Base-by-base conservation (phyloP, 2,113 vertebrate genomes). In the Corythornis madagascariensis region DNA sequence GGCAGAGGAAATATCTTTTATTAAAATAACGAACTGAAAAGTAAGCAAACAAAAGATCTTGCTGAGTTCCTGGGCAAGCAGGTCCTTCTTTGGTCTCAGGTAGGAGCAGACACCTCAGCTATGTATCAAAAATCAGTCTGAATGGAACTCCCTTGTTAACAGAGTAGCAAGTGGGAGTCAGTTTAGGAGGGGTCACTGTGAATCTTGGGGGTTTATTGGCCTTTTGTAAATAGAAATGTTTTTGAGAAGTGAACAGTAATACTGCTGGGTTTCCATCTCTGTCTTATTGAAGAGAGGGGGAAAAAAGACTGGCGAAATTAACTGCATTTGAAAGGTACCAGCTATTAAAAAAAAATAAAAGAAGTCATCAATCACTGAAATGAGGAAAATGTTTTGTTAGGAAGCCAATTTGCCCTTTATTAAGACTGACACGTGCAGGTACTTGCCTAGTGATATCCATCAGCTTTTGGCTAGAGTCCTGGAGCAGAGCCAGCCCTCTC, bases 401-500 rank as follows among this genome's bases (percentile, higher is more conserved):
- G 73, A 89, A 93, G 71, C 16, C 33, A 66, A 35, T 95, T 90
- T 94, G 33, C 33, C 21, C 80, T 87, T 92, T 83, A 83, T n/a
- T 87, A 85, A 89, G 83, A 66, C 31, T 61, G 89, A 92, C 9
- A 2, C 55, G 48, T 29, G 35, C 71, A 80, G 56, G 45, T 69
- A 60, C 70, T 76, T 63, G 14, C 74, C 40, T 66, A 35, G 61
- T 48, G n/a, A 38, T 16, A 0, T 50, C 22, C 5, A 3, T 29
- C n/a, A 17, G 55, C 26, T 48, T 7, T 60, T 3, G 4, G 71
- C 55, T 66, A n/a, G 22, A 69, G 63, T 7, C 10, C 79, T 82
- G 16, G 42, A 57, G 61, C 40, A 47, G 56, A 85, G 22, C 24
- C 47, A 72, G 86, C 14, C n/a, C 67, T 50, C 21, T 45, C 72